Evolutionary conservation across 2,113 vertebrate genomes (phyloP).

Genomic region (Percopsis transmontana): DNA sequence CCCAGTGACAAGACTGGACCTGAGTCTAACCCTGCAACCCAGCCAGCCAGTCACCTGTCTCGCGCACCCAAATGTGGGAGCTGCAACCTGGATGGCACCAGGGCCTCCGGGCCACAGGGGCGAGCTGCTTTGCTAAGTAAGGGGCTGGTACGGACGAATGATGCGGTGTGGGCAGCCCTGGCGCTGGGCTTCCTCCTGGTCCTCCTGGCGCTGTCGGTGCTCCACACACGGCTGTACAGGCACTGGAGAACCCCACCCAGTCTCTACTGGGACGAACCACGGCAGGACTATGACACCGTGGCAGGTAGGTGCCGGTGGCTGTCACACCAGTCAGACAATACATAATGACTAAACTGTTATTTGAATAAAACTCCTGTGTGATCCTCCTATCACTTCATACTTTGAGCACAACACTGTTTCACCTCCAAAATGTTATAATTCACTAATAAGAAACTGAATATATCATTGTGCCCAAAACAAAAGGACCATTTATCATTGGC

Average conservation of each 20-base stretch:
- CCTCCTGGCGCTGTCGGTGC: constrained; percentile 76
- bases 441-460: too few relatives aligned
- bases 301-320: constrained; percentile 57
- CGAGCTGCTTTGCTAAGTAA: neutral
- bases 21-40: neutral
- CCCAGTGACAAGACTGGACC: neutral
- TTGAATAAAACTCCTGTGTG: too few relatives aligned
- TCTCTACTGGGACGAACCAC: constrained; percentile 83
- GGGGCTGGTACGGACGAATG: constrained; percentile 72
- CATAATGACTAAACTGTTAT: too few relatives aligned
- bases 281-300: constrained; percentile 75
- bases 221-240: constrained; percentile 82
- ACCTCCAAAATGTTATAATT: too few relatives aligned
- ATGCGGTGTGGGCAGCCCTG: constrained; percentile 87
- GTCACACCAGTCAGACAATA: neutral
- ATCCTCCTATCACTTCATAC: too few relatives aligned
- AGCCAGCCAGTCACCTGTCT: neutral
- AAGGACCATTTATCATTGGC: too few relatives aligned
- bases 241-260: constrained; percentile 81
- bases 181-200: constrained; percentile 85
- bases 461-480: too few relatives aligned
- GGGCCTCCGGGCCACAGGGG: neutral
- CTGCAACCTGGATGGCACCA: constrained; percentile 16
- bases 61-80: constrained; percentile 5
- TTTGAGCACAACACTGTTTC: too few relatives aligned